Conservation (phyloP, 2,113 vertebrate species). For the Carettochelys insculpta region DNA sequence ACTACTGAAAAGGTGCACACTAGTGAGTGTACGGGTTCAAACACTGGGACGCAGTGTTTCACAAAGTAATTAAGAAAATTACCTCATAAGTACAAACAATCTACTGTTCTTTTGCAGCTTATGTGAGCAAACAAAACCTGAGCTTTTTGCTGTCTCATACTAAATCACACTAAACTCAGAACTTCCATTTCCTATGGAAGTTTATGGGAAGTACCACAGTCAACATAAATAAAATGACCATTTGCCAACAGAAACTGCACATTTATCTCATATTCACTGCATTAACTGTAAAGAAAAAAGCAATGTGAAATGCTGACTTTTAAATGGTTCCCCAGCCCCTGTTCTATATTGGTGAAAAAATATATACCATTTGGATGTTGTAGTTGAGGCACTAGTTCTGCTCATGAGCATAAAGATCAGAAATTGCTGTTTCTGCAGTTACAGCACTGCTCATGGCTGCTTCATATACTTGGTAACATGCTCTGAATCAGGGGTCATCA, state of each 20-base stretch:
- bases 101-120: background rate
- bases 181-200: background rate
- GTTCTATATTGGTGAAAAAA: background rate
- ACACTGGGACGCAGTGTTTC: background rate
- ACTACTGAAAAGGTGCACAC: background rate
- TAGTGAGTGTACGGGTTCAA: background rate
- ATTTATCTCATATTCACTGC: background rate
- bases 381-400: background rate
- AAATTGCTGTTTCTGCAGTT: background rate
- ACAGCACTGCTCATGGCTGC: background rate
- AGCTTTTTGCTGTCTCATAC: background rate
- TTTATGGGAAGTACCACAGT: background rate
- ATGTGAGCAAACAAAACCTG: background rate
- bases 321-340: background rate
- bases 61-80: background rate
- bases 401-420: background rate
- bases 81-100: background rate
- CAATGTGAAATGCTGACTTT: background rate
- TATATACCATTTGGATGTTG: background rate
- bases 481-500: no score
- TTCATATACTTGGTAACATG: background rate
- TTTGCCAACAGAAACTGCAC: background rate
- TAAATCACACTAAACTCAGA: no score
- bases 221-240: background rate
- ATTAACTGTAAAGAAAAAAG: fast-evolving